These are phyloP conservation scores for Eledona agricola DNA, from an alignment of 2,888 invertebrate species.

Conservation along the genomic window DNA sequence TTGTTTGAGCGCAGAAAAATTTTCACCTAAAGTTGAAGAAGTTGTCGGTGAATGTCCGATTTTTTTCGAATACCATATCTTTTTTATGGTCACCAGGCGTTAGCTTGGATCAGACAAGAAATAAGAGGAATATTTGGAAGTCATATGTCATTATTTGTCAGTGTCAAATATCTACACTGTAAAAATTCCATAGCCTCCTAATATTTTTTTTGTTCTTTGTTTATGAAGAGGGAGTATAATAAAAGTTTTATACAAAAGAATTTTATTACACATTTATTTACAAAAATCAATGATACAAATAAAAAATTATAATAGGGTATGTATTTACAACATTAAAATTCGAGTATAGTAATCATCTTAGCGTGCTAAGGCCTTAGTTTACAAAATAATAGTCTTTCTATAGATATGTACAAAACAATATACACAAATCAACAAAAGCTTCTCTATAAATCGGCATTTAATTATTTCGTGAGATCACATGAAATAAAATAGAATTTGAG, in stretches of 20 bases:
- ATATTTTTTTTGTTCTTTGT: too few species aligned
- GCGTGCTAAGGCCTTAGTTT: conserved; percentile 53
- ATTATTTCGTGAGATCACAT: conserved; percentile 31
- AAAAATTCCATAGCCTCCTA: too few species aligned
- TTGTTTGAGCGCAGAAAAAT: too few species aligned
- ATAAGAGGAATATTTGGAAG: too few species aligned
- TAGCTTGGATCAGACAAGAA: too few species aligned
- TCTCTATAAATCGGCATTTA: conserved; percentile 19
- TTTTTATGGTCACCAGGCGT: too few species aligned
- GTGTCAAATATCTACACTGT: too few species aligned
- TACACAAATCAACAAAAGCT: conserved; percentile 40
- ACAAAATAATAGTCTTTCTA: conserved; percentile 55
- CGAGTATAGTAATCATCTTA: conserved; percentile 50
- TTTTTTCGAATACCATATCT: too few species aligned
- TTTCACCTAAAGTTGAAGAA: too few species aligned
- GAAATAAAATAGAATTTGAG: conserved; percentile 30
- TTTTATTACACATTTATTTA: conserved; percentile 61
- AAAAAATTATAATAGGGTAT: conserved; percentile 51
- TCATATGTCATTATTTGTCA: too few species aligned
- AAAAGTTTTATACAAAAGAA: conserved; percentile 23
- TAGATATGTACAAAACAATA: conserved; percentile 53
- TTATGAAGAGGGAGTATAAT: too few species aligned
- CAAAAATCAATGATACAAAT: conserved; percentile 60
- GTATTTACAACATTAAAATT: conserved; percentile 57
- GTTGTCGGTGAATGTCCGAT: too few species aligned